Conservation (phyloP, 2,888 invertebrate species). For the Theodoxus fluviatilis region DNA sequence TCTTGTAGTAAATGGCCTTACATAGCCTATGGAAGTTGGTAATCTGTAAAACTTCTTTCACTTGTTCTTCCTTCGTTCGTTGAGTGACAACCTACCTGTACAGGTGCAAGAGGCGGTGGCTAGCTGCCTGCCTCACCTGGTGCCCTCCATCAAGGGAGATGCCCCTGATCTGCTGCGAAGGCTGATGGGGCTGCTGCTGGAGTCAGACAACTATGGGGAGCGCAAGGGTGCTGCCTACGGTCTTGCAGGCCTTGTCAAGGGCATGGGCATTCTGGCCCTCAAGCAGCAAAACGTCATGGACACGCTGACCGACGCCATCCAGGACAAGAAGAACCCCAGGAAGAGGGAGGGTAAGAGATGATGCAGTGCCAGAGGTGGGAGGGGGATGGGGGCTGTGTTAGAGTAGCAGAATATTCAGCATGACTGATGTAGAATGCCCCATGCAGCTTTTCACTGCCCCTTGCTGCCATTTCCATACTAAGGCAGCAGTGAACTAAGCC, state of each 20-base stretch:
- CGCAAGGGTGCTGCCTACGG: conserved; percentile 91
- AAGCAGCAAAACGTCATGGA: conserved; percentile 97
- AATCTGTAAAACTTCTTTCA: background rate
- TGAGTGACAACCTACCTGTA: too few species aligned
- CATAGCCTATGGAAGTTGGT: background rate
- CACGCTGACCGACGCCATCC: conserved; percentile 88
- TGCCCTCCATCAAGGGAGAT: conserved; percentile 90
- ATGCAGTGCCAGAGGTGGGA: background rate
- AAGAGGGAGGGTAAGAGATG: conserved; percentile 79
- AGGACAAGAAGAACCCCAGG: conserved; percentile 94
- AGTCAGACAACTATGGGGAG: conserved; percentile 63
- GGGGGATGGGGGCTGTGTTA: background rate
- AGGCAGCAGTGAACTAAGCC: too few species aligned
- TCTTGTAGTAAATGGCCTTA: background rate
- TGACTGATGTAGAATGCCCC: too few species aligned
- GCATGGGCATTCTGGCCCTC: conserved; percentile 91
- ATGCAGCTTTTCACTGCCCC: too few species aligned
- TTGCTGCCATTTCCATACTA: too few species aligned
- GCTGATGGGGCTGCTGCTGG: conserved; percentile 69
- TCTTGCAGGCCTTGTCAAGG: conserved; percentile 92
- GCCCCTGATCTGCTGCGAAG: conserved; percentile 87
- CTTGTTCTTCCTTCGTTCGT: too few species aligned
- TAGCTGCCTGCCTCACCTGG: conserved; percentile 91
- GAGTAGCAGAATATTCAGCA: too few species aligned
- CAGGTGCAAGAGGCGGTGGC: conserved; percentile 96